Conservation (phyloP, 2,113 vertebrate genomes). For the Oceanites oceanicus region DNA sequence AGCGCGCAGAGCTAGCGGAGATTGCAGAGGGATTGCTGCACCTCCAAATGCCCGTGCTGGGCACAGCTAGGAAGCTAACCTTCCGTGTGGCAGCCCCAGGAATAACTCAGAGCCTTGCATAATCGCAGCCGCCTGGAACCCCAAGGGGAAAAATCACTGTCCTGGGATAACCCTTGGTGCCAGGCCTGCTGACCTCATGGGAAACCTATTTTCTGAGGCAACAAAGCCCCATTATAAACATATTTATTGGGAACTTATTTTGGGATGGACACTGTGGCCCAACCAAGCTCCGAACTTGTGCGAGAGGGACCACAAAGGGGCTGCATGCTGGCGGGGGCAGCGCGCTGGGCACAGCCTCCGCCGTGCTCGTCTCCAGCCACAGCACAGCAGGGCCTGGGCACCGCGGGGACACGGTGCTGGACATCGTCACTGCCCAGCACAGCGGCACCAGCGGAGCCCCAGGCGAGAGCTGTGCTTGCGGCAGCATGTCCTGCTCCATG, state of each 20-base stretch:
- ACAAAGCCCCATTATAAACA: not conserved
- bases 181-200: not conserved
- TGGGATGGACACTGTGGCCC: not conserved
- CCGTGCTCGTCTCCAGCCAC: fast-evolving
- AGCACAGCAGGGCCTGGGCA: not conserved
- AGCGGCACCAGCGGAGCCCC: not conserved
- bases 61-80: not conserved
- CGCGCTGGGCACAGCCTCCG: fast-evolving
- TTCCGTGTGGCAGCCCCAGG: not conserved
- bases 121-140: not conserved
- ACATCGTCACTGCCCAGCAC: not conserved
- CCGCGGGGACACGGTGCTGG: fast-evolving
- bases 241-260: not conserved
- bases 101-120: not conserved
- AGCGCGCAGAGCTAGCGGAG: fast-evolving
- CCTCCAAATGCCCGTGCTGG: not conserved
- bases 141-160: not conserved
- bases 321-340: not conserved
- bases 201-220: not conserved
- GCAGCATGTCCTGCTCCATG: not conserved
- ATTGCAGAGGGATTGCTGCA: not conserved
- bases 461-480: not conserved
- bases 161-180: not conserved
- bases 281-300: not conserved
- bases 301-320: not conserved